These are phyloP conservation scores for Labeo rohita DNA, from an alignment of 2,113 vertebrate species.

Conservation along the genomic window DNA sequence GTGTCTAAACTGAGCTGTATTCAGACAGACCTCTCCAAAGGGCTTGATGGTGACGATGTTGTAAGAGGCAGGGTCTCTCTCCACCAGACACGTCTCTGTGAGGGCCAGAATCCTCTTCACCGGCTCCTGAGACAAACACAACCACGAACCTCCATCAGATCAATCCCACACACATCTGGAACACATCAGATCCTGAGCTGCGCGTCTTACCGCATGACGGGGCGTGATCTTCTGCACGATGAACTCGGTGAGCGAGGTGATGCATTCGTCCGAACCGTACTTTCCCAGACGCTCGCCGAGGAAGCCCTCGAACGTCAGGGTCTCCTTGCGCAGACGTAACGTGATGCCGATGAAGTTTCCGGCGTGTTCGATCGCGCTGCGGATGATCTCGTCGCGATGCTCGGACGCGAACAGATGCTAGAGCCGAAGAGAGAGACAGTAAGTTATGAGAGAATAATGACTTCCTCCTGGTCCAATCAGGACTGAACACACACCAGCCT, in stretches of 20 bases:
- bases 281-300: conserved; percentile 91
- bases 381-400: conserved; percentile 94
- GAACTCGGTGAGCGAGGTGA: conserved; percentile 97
- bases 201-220: conserved; percentile 85
- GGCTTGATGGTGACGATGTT: conserved; percentile 97
- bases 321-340: conserved; percentile 88
- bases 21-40: conserved; percentile 88
- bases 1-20: neutral
- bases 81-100: conserved; percentile 96
- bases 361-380: conserved; percentile 94
- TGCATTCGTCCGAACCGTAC: conserved; percentile 93
- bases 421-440: too few species aligned
- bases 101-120: conserved; percentile 91
- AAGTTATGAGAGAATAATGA: too few species aligned
- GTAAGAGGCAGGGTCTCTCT: conserved; percentile 95
- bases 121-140: conserved; percentile 81
- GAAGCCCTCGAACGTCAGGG: conserved; percentile 89
- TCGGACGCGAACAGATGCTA: conserved; percentile 98
- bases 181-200: neutral
- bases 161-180: neutral
- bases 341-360: conserved; percentile 95
- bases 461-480: neutral
- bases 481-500: conserved; percentile 79
- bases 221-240: conserved; percentile 94
- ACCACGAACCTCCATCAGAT: neutral